Evolutionary conservation across 2,113 vertebrate genomes (phyloP).

Genomic region (Felis catus): DNA sequence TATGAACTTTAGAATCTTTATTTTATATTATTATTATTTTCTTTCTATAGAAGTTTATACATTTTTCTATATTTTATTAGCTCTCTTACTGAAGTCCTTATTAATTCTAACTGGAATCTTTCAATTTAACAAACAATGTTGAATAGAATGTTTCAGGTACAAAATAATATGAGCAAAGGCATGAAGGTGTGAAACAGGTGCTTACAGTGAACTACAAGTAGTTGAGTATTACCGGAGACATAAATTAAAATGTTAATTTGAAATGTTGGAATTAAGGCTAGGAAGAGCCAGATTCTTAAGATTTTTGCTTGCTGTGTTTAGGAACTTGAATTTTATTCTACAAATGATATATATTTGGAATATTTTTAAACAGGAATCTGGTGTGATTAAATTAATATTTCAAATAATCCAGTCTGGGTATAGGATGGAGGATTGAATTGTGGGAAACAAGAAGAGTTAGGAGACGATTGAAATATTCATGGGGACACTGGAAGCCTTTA

Average conservation of each 20-base stretch:
- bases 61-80: neutral
- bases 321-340: slow-evolving; percentile 28
- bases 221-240: neutral
- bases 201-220: neutral
- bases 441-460: neutral
- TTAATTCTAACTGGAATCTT: neutral
- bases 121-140: neutral
- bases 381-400: neutral
- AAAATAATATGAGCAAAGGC: neutral
- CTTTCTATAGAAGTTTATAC: neutral
- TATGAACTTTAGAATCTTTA: neutral
- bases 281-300: neutral
- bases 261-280: neutral
- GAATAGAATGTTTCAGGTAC: neutral
- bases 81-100: neutral
- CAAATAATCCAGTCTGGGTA: neutral
- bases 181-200: neutral
- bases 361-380: neutral
- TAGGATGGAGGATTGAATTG: neutral
- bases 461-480: neutral
- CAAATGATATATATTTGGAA: slow-evolving; percentile 28
- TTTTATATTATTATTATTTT: neutral
- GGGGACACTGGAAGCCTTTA: neutral
- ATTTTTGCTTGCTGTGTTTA: slow-evolving; percentile 7
- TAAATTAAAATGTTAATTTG: neutral